phyloP scores from a whole-genome alignment of 2,113 vertebrate species.

The Lathamus discolor region DNA sequence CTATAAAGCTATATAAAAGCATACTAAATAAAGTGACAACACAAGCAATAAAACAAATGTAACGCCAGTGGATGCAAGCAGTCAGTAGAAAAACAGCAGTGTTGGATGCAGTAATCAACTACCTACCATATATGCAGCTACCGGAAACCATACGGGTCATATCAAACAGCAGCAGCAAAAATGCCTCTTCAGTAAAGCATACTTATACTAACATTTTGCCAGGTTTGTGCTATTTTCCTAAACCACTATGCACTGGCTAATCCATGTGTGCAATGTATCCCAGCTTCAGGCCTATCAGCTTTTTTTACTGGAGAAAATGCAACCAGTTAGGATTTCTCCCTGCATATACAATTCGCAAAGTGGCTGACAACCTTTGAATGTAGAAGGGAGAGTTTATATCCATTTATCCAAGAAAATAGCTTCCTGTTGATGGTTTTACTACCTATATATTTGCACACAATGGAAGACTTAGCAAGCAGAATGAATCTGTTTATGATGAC shows the following conservation, averaged over 20 bases:
- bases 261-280: background rate
- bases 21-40: slow-evolving; percentile 21
- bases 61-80: background rate
- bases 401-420: background rate
- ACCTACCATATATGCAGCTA: background rate
- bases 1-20: background rate
- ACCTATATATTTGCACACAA: background rate
- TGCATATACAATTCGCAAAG: background rate
- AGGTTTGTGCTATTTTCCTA: background rate
- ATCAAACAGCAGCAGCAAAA: background rate
- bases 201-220: background rate
- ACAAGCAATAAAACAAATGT: background rate
- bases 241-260: background rate
- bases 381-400: background rate
- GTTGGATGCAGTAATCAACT: background rate
- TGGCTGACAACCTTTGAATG: background rate
- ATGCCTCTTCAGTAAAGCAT: background rate
- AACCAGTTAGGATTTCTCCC: background rate
- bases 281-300: background rate
- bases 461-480: background rate
- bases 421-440: background rate
- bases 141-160: background rate
- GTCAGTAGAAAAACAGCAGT: background rate
- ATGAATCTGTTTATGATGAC: background rate
- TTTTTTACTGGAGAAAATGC: background rate